phyloP scores from a whole-genome alignment of 2,888 invertebrate genomes.

The Coenonympha arcania region DNA sequence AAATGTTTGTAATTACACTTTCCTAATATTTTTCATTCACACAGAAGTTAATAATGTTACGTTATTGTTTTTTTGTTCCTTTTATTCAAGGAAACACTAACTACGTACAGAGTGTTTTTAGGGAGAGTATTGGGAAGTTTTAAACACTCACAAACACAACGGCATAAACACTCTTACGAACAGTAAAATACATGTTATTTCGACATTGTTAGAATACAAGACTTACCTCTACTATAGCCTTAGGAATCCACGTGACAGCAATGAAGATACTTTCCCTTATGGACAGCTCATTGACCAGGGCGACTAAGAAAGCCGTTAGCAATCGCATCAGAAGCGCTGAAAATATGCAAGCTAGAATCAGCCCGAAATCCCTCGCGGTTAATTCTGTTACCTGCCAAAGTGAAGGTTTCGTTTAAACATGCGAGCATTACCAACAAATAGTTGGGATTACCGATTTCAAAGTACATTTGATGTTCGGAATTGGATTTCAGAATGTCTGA shows the following conservation, averaged over 20 bases:
- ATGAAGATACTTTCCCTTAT: conserved; percentile 61
- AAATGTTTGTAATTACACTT: no score
- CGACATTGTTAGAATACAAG: not conserved
- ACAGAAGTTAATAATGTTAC: no score
- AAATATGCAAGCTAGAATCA: conserved; percentile 54
- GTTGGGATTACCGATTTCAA: conserved; percentile 8
- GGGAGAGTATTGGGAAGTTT: no score
- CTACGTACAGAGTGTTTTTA: no score
- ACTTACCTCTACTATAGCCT: conserved; percentile 66
- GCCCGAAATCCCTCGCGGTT: conserved; percentile 44
- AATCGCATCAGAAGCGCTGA: conserved; percentile 54
- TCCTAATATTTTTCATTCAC: no score
- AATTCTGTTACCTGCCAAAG: conserved; percentile 50
- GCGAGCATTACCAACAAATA: conserved; percentile 2
- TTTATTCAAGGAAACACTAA: no score
- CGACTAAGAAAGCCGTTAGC: conserved; percentile 58
- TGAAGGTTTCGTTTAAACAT: not conserved
- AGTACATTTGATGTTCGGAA: conserved; percentile 11
- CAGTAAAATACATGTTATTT: no score
- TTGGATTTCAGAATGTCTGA: conserved; percentile 2
- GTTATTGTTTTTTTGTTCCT: no score
- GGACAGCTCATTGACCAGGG: conserved; percentile 52
- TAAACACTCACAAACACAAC: no score
- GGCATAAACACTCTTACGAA: no score
- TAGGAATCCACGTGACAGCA: conserved; percentile 66